A percentile compares a stretch with the other conserved stretches of the same genome.
phyloP scores from a whole-genome alignment of 2,797 vertebrate species.

The Onychomys arenicola region DNA sequence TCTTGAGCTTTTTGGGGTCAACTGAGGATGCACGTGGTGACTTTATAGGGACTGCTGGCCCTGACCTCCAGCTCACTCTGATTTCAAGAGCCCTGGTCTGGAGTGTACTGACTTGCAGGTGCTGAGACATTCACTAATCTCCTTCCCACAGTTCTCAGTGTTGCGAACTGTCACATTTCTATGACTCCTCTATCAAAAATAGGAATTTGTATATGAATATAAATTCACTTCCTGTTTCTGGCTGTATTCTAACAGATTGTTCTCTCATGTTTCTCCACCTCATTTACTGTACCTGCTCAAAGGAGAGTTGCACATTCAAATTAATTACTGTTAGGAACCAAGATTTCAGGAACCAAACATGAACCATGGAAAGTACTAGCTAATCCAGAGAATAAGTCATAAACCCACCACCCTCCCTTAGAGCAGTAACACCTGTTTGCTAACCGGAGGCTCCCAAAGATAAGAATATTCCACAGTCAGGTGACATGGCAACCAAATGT shows the following conservation, averaged over 20 bases:
- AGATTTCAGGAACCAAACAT: too few species aligned
- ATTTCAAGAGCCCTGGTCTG: not conserved
- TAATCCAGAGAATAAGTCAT: too few species aligned
- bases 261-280: not conserved
- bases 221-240: not conserved
- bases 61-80: not conserved
- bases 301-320: constrained; percentile 18
- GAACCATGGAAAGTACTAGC: too few species aligned
- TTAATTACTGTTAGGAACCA: too few species aligned
- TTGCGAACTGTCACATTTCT: not conserved
- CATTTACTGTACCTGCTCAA: not conserved
- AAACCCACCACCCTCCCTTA: too few species aligned
- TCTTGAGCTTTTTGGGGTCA: not conserved
- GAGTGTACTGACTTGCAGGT: not conserved
- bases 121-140: not conserved
- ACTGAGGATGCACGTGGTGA: not conserved
- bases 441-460: too few species aligned
- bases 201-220: not conserved
- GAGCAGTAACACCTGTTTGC: too few species aligned
- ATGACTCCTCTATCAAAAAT: not conserved
- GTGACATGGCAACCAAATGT: too few species aligned
- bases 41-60: not conserved
- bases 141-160: not conserved
- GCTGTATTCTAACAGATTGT: not conserved
- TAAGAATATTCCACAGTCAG: too few species aligned